These are phyloP conservation scores for Harlomillsia oculata DNA, from an alignment of 1,140 invertebrate species.

Conservation along the genomic window DNA sequence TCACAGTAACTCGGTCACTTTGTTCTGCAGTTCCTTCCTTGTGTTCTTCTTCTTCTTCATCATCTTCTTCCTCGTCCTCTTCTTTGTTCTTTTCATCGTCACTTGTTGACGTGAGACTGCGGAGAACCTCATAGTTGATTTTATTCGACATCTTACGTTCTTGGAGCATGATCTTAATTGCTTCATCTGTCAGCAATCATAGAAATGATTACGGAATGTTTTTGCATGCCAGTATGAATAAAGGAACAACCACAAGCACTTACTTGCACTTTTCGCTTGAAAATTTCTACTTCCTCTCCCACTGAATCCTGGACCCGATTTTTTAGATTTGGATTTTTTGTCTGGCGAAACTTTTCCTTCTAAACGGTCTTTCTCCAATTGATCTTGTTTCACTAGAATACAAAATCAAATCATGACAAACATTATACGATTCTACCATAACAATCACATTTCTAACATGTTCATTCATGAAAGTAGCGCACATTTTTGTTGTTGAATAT, in stretches of 20 bases:
- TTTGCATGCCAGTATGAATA: no score
- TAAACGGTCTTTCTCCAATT: slow-evolving; percentile 58
- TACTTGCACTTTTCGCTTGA: slow-evolving; percentile 64
- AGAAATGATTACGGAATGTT: slow-evolving; percentile 8
- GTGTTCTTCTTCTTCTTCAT: not conserved
- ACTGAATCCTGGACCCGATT: no score
- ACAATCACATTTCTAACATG: no score
- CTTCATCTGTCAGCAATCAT: slow-evolving; percentile 54
- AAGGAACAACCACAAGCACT: slow-evolving; percentile 7
- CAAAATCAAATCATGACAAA: slow-evolving; percentile 4
- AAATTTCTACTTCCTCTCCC: slow-evolving; percentile 43
- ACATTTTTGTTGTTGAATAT: slow-evolving; percentile 71
- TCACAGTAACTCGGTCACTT: slow-evolving; percentile 22
- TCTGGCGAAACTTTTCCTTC: slow-evolving; percentile 68
- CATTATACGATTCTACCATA: no score
- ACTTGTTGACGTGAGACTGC: slow-evolving; percentile 1
- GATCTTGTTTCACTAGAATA: slow-evolving; percentile 65
- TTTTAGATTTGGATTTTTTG: slow-evolving; percentile 55
- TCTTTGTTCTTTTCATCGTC: slow-evolving; percentile 1
- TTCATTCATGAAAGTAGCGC: slow-evolving; percentile 24
- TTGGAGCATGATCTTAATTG: slow-evolving; percentile 86
- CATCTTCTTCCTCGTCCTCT: not conserved
- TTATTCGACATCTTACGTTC: slow-evolving; percentile 92
- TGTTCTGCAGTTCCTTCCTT: not conserved
- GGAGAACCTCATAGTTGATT: slow-evolving; percentile 92